phyloP scores from a whole-genome alignment of 2,113 vertebrate species.

The Parus major region DNA sequence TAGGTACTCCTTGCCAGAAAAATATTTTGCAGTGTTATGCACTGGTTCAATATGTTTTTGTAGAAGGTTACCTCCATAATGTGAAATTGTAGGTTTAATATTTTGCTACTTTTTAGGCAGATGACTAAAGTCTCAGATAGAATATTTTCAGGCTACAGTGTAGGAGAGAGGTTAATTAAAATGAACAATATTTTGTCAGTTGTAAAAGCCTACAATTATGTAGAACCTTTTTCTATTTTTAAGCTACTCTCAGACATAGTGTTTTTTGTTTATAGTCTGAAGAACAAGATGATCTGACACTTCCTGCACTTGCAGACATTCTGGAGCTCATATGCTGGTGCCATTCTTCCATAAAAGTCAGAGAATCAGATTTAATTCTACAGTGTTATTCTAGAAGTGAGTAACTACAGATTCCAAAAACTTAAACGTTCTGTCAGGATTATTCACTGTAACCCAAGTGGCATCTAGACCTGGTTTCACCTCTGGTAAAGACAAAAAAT shows the following conservation, averaged over 20 bases:
- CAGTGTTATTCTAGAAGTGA: background rate
- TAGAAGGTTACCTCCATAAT: background rate
- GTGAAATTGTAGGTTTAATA: conserved; percentile 8
- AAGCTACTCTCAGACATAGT: background rate
- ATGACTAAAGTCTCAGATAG: background rate
- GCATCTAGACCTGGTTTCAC: background rate
- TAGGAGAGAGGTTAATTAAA: conserved; percentile 45
- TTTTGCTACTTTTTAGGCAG: conserved; percentile 8
- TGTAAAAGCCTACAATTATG: conserved; percentile 32
- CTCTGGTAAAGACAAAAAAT: background rate
- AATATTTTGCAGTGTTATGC: background rate
- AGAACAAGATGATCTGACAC: conserved; percentile 45
- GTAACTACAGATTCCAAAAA: background rate
- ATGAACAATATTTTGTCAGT: conserved; percentile 36
- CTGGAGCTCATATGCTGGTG: background rate
- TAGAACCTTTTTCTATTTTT: conserved; percentile 17
- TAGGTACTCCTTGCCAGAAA: background rate
- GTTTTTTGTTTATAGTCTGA: conserved; percentile 48
- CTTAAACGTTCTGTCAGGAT: background rate
- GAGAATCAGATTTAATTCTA: background rate
- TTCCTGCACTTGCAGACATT: background rate
- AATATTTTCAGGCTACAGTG: background rate
- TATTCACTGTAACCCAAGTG: background rate
- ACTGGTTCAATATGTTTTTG: background rate
- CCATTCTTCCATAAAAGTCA: background rate